Evolutionary conservation across 2,888 invertebrate species (phyloP).

Genomic region (Luperina testacea): DNA sequence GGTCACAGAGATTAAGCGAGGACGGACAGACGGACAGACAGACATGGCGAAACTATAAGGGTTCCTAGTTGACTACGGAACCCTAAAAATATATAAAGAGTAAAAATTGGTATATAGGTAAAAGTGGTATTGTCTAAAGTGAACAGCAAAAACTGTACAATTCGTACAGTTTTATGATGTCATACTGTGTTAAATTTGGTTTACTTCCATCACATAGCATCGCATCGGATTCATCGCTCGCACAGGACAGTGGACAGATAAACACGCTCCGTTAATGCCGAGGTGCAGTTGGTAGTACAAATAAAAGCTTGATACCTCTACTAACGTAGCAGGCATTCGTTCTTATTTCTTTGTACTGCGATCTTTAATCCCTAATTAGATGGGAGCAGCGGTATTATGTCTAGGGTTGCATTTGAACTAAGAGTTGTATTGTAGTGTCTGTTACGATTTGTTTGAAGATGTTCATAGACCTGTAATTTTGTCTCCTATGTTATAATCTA

Average conservation of each 20-base stretch:
- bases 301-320: slow-evolving; percentile 56
- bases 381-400: slow-evolving; percentile 25
- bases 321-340: slow-evolving; percentile 37
- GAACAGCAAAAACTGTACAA: no score
- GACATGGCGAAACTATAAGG: no score
- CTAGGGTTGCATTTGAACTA: slow-evolving; percentile 11
- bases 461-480: neutral
- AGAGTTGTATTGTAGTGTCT: neutral
- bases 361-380: slow-evolving; percentile 61
- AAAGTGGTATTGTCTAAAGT: neutral
- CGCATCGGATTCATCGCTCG: slow-evolving; percentile 1
- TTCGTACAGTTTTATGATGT: neutral
- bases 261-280: slow-evolving; percentile 26
- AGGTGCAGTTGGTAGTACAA: slow-evolving; percentile 54
- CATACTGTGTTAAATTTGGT: neutral
- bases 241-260: slow-evolving; percentile 10
- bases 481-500: neutral
- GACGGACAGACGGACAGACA: no score
- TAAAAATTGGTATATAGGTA: no score
- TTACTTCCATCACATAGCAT: neutral
- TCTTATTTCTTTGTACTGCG: slow-evolving; percentile 58
- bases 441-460: slow-evolving; percentile 7
- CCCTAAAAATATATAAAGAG: no score
- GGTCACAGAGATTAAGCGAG: no score
- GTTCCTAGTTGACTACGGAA: no score